phyloP scores from a whole-genome alignment of 2,113 vertebrate species.

The Cephalopholis sonnerati region DNA sequence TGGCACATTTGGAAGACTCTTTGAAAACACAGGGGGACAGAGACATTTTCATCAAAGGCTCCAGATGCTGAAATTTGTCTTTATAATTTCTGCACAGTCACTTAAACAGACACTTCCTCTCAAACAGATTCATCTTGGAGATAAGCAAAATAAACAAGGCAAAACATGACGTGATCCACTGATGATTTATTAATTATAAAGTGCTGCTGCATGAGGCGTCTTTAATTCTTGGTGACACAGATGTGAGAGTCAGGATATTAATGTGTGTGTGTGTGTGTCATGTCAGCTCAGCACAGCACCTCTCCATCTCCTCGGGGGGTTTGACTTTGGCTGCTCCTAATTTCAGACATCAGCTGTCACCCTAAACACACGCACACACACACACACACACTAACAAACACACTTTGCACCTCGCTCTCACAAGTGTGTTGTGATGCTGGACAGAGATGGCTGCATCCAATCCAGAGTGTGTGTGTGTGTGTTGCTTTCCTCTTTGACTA shows the following conservation, averaged over 20 bases:
- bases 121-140: neutral
- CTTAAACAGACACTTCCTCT: neutral
- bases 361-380: neutral
- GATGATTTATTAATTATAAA: slow-evolving; percentile 3
- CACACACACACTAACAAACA: slow-evolving; percentile 22
- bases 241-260: slow-evolving; percentile 4
- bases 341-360: slow-evolving; percentile 66
- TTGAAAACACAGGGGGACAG: neutral
- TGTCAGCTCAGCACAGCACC: slow-evolving; percentile 21
- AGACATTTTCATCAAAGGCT: neutral
- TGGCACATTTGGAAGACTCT: neutral
- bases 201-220: neutral
- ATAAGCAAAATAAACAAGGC: neutral
- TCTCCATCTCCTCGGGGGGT: slow-evolving; percentile 31
- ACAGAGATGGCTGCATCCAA: neutral
- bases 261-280: slow-evolving; percentile 21
- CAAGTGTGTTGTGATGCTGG: slow-evolving; percentile 15
- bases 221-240: slow-evolving; percentile 1
- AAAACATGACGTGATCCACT: neutral
- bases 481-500: neutral
- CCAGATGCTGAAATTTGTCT: neutral
- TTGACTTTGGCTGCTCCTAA: slow-evolving; percentile 61
- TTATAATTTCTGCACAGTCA: neutral
- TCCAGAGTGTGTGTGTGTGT: neutral
- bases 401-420: neutral